Conservation (phyloP, 2,888 invertebrate genomes). For the Theodoxus fluviatilis region DNA sequence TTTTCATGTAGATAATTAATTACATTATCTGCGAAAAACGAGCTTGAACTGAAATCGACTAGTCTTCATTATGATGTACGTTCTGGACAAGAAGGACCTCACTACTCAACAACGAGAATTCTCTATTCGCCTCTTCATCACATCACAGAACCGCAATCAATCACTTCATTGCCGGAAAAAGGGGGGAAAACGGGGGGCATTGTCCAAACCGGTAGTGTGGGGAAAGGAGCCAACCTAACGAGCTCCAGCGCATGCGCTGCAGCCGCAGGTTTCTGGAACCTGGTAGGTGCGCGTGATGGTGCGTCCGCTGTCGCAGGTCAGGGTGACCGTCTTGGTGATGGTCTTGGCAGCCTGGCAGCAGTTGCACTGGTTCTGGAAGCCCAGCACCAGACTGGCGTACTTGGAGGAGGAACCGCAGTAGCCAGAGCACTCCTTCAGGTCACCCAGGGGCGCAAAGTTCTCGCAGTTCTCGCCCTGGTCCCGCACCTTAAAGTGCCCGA, state of each 20-base stretch:
- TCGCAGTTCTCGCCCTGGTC: constrained; percentile 41
- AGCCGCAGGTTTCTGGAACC: constrained; percentile 45
- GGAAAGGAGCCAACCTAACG: no score
- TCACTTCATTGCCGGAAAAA: no score
- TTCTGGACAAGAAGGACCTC: no score
- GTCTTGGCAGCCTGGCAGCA: constrained; percentile 47
- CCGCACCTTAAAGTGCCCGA: constrained; percentile 46
- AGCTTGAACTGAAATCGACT: no score
- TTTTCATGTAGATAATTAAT: no score
- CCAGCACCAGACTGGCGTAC: constrained; percentile 42
- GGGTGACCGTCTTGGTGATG: constrained; percentile 35
- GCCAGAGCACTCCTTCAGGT: constrained; percentile 50
- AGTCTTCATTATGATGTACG: no score
- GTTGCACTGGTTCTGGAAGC: constrained; percentile 44
- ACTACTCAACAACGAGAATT: no score
- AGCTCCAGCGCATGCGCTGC: constrained; percentile 43
- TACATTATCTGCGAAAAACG: no score
- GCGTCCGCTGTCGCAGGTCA: constrained; percentile 46
- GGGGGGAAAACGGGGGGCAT: no score
- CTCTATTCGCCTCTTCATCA: no score
- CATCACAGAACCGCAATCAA: no score
- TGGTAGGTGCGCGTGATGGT: constrained; percentile 42
- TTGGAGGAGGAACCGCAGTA: constrained; percentile 45
- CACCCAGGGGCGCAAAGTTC: constrained; percentile 43
- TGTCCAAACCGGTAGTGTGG: no score